These are phyloP conservation scores for Nomada fabriciana DNA, from an alignment of 2,888 invertebrate species.

Conservation along the genomic window DNA sequence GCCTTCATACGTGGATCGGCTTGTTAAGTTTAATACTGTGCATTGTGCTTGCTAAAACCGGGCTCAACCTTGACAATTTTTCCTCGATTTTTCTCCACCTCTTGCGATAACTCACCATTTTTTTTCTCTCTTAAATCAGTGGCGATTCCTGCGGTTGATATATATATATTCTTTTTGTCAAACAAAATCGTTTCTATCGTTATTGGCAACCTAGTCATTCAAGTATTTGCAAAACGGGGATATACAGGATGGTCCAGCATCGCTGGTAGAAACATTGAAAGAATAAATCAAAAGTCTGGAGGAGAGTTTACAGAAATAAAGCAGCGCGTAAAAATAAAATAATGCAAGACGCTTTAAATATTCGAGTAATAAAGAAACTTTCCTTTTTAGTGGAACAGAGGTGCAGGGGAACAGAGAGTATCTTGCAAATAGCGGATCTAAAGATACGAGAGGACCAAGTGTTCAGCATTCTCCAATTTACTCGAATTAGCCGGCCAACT, in stretches of 20 bases:
- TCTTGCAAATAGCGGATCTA: not conserved
- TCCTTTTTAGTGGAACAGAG: not conserved
- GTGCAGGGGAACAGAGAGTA: no score
- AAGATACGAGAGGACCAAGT: not conserved
- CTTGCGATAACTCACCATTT: not conserved
- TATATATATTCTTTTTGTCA: not conserved
- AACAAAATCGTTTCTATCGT: not conserved
- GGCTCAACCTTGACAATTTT: conserved; percentile 8
- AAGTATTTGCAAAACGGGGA: not conserved
- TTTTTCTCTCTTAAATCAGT: not conserved
- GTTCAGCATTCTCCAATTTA: conserved; percentile 8
- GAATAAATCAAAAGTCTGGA: not conserved
- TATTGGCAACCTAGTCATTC: not conserved
- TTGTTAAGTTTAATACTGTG: conserved; percentile 51
- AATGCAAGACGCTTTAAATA: not conserved
- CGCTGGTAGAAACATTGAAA: no score
- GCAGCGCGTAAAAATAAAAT: not conserved
- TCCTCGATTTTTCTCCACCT: not conserved
- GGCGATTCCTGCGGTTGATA: not conserved
- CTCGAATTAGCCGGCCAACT: not conserved
- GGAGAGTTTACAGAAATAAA: not conserved
- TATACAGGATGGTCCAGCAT: not conserved
- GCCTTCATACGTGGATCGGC: conserved; percentile 41
- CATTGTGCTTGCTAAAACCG: conserved; percentile 23
- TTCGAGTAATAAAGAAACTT: no score